These are phyloP conservation scores for Eulemur macaco DNA, from an alignment of 2,113 vertebrate species.

Conservation along the genomic window DNA sequence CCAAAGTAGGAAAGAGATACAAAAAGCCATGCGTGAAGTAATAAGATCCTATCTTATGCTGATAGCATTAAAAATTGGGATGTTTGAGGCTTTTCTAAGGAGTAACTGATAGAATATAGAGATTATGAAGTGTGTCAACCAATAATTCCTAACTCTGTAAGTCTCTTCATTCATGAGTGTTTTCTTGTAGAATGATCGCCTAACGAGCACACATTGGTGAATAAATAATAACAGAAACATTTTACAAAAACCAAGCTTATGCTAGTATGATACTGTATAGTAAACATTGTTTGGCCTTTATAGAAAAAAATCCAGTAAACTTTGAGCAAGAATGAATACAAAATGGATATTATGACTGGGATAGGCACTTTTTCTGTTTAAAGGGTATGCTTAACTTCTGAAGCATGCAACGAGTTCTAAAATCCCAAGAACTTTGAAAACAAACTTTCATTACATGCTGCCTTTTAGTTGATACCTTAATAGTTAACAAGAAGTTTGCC, in stretches of 20 bases:
- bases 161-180: neutral
- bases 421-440: neutral
- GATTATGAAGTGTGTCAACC: neutral
- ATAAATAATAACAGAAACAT: neutral
- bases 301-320: neutral
- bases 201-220: neutral
- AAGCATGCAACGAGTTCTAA: neutral
- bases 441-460: neutral
- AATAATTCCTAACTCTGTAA: neutral
- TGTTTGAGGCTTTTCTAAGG: neutral
- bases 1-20: neutral
- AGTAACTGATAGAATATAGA: neutral
- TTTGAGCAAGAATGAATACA: neutral
- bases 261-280: neutral
- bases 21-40: neutral
- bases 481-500: conserved; percentile 2
- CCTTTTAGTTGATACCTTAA: neutral
- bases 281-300: neutral
- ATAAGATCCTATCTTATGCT: neutral
- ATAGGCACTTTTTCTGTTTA: neutral
- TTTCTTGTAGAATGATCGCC: neutral
- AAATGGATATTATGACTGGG: neutral
- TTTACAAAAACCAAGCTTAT: neutral
- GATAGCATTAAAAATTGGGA: neutral
- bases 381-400: neutral